Percentiles rank a stretch among this genome's conserved stretches.
Conservation (phyloP, 2,797 vertebrate genomes). For the Taenioides sp. region DNA sequence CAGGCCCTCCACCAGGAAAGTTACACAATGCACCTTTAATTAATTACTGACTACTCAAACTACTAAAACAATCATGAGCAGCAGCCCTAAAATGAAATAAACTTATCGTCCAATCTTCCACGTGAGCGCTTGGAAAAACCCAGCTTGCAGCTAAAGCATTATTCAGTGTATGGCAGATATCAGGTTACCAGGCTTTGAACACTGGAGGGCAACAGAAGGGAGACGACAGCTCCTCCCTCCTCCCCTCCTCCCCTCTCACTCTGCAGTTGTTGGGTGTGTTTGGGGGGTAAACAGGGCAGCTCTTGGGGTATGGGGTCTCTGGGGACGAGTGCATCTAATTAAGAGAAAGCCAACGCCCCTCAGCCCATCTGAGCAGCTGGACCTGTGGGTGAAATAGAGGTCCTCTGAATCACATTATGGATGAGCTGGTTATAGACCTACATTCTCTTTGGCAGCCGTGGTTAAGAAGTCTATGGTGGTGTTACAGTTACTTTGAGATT, state of each 20-base stretch:
- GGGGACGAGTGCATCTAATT: slow-evolving; percentile 53
- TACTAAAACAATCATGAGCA: not conserved
- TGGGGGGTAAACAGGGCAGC: slow-evolving; percentile 29
- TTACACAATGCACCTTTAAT: not conserved
- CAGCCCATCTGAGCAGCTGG: slow-evolving; percentile 22
- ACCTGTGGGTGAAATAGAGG: not conserved
- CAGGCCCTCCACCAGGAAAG: no score
- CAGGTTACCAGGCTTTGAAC: slow-evolving; percentile 39
- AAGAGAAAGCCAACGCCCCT: slow-evolving; percentile 44
- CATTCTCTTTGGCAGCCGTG: not conserved
- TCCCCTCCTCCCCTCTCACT: not conserved
- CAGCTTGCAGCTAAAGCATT: slow-evolving; percentile 4
- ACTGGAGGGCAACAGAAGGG: slow-evolving; percentile 31
- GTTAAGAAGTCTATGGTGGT: not conserved
- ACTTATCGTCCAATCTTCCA: not conserved
- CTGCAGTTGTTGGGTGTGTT: slow-evolving; percentile 16
- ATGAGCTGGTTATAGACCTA: not conserved
- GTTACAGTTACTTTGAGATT: not conserved
- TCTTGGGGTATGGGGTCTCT: slow-evolving; percentile 37
- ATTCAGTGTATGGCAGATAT: slow-evolving; percentile 28
- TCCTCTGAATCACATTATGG: slow-evolving; percentile 9
- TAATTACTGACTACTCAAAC: not conserved
- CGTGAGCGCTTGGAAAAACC: slow-evolving; percentile 6
- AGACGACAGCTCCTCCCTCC: slow-evolving; percentile 21
- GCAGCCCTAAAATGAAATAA: not conserved